Evolutionary conservation across 2,888 invertebrate species (phyloP).

Genomic region (Amiota minor): DNA sequence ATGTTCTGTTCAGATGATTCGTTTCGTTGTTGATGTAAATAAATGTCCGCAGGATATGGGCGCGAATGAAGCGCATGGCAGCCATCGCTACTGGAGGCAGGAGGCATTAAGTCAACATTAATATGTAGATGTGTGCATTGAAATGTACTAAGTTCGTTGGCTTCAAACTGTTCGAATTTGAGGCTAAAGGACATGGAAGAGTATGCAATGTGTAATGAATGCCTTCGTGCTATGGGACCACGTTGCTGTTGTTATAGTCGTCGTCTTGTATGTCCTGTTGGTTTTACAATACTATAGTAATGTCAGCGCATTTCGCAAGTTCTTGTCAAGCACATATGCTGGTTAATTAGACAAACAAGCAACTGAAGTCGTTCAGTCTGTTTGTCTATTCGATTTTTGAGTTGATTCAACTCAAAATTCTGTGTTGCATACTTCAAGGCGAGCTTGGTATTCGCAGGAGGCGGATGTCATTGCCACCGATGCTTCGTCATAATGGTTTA

Average conservation of each 20-base stretch:
- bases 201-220: background rate
- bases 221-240: no score
- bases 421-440: slow-evolving; percentile 13
- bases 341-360: slow-evolving; percentile 27
- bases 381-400: background rate
- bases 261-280: background rate
- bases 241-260: background rate
- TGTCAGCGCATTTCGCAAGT: no score
- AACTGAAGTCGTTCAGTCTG: background rate
- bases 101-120: background rate
- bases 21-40: background rate
- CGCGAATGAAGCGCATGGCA: background rate
- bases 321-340: background rate
- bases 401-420: background rate
- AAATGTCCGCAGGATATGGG: slow-evolving; percentile 14
- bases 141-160: no score
- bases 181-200: background rate
- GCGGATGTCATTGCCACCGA: background rate
- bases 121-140: no score
- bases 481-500: slow-evolving; percentile 5
- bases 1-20: background rate
- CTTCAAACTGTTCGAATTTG: background rate
- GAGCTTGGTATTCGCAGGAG: background rate
- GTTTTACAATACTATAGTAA: no score
- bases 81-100: background rate